Percentiles rank a stretch among this genome's conserved stretches.
Conservation (phyloP, 2,888 invertebrate genomes). For the Trileptium ribeirensis region DNA sequence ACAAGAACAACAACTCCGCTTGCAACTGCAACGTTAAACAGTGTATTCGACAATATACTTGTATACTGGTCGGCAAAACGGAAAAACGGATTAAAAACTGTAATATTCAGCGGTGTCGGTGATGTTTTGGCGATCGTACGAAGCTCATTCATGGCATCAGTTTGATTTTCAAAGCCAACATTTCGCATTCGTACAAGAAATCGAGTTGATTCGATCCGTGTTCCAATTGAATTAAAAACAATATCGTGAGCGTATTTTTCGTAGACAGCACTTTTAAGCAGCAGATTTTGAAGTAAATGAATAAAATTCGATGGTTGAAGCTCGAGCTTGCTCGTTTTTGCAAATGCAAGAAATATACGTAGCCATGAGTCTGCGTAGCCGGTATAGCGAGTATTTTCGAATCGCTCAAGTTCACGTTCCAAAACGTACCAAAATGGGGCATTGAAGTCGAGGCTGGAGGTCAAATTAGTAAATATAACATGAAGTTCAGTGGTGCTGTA, state of each 20-base stretch:
- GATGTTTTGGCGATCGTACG: conserved; percentile 42
- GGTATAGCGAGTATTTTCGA: conserved; percentile 49
- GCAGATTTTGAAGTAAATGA: conserved; percentile 43
- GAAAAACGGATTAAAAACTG: conserved; percentile 50
- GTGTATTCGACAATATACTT: conserved; percentile 47
- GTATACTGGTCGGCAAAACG: conserved; percentile 50
- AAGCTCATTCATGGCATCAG: conserved; percentile 46
- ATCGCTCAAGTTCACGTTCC: conserved; percentile 45
- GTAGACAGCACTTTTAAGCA: conserved; percentile 43
- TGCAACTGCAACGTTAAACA: conserved; percentile 71
- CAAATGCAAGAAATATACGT: conserved; percentile 37
- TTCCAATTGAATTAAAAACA: conserved; percentile 40
- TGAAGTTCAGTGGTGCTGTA: conserved; percentile 55
- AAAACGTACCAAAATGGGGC: conserved; percentile 44
- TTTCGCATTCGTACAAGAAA: conserved; percentile 45
- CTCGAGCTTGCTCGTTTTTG: conserved; percentile 40
- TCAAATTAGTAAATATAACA: conserved; percentile 46
- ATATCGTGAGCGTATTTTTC: conserved; percentile 46
- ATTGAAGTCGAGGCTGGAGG: neutral
- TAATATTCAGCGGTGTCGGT: conserved; percentile 40
- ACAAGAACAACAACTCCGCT: conserved; percentile 72
- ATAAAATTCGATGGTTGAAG: conserved; percentile 45
- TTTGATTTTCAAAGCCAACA: conserved; percentile 41
- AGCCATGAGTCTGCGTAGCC: conserved; percentile 39
- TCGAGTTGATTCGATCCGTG: conserved; percentile 44